Conservation (phyloP, 1,140 invertebrate genomes). For the Brachionus rubens region DNA sequence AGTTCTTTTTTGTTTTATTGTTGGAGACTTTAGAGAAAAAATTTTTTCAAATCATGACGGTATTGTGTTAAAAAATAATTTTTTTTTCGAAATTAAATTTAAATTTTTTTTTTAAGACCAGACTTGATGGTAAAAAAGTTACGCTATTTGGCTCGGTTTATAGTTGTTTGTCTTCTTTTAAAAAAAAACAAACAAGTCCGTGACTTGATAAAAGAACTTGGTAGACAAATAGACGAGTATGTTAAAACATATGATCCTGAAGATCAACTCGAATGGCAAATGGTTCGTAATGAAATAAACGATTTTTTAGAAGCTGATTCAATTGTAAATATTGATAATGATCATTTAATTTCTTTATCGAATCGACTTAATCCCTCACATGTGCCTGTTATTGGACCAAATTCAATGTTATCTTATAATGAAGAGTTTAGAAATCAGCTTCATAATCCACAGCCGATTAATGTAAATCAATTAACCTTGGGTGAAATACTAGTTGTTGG, state of each 20-base stretch:
- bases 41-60: no score
- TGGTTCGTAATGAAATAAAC: conserved; percentile 89
- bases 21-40: no score
- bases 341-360: conserved; percentile 82
- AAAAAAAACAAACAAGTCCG: conserved; percentile 89
- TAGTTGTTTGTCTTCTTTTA: conserved; percentile 87
- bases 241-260: conserved; percentile 90
- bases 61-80: no score
- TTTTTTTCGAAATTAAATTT: neutral
- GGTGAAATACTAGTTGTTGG: conserved; percentile 93
- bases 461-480: conserved; percentile 57
- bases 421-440: neutral
- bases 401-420: neutral
- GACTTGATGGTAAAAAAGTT: conserved; percentile 97
- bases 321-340: conserved; percentile 70
- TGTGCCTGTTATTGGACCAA: conserved; percentile 24
- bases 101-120: conserved; percentile 64
- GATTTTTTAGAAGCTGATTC: conserved; percentile 73
- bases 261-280: conserved; percentile 87
- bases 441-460: neutral
- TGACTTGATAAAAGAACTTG: conserved; percentile 82
- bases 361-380: conserved; percentile 54
- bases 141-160: conserved; percentile 90
- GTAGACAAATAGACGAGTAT: conserved; percentile 79
- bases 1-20: no score